A percentile compares a stretch with the other conserved stretches of the same genome.
phyloP scores from a whole-genome alignment of 2,888 invertebrate genomes.

The Papilio demoleus region DNA sequence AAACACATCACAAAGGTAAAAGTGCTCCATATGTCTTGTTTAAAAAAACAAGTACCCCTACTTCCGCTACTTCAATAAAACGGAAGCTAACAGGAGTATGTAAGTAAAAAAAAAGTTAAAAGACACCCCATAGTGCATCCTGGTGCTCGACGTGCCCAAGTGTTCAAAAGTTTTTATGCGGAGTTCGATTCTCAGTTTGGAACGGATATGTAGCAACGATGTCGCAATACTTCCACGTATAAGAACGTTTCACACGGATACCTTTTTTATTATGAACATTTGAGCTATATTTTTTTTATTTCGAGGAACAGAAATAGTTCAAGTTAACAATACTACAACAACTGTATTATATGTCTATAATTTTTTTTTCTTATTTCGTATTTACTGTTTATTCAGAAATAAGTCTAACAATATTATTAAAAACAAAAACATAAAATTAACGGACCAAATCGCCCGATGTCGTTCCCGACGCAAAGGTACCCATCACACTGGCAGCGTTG shows the following conservation, averaged over 20 bases:
- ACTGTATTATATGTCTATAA: too few species aligned
- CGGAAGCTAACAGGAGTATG: conserved; percentile 63
- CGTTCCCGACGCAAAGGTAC: too few species aligned
- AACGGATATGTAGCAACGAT: conserved; percentile 50
- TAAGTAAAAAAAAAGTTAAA: conserved; percentile 51
- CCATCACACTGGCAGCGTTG: too few species aligned
- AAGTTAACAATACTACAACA: not conserved
- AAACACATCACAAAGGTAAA: conserved; percentile 20
- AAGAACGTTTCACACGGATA: not conserved
- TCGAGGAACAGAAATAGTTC: not conserved
- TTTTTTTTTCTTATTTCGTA: too few species aligned
- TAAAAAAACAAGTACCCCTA: conserved; percentile 42
- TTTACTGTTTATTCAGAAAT: too few species aligned
- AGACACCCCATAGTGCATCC: conserved; percentile 60
- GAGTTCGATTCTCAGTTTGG: conserved; percentile 53
- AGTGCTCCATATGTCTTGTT: conserved; percentile 33
- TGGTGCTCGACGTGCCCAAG: conserved; percentile 60
- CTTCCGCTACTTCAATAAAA: conserved; percentile 65
- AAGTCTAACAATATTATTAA: too few species aligned
- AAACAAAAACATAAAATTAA: too few species aligned
- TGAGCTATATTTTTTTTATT: too few species aligned
- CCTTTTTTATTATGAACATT: not conserved
- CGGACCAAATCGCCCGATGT: too few species aligned
- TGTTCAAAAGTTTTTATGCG: conserved; percentile 57
- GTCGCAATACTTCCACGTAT: not conserved